Percentiles rank a stretch among this genome's conserved stretches.
These are phyloP conservation scores for Erethizon dorsatum DNA, from an alignment of 2,797 vertebrate genomes.

Conservation along the genomic window DNA sequence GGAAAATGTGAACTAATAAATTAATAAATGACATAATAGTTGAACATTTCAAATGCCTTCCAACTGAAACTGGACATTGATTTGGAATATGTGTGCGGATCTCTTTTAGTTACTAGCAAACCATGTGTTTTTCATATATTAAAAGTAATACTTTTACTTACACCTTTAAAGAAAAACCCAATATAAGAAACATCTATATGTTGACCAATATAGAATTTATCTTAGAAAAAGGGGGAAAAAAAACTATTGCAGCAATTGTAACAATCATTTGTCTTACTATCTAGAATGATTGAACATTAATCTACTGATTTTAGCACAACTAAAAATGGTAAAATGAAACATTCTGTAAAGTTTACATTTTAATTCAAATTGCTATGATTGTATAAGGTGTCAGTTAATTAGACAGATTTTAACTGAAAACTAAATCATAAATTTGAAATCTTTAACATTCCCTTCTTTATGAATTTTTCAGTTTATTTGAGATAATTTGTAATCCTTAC, in stretches of 20 bases:
- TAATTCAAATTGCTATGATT: background rate
- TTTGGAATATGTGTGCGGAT: background rate
- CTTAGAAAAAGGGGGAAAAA: background rate
- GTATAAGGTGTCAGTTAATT: background rate
- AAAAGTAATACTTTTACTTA: background rate
- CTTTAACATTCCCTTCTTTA: background rate
- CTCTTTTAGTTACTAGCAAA: background rate
- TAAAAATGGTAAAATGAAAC: background rate
- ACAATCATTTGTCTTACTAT: background rate
- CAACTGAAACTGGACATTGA: background rate
- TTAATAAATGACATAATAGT: background rate
- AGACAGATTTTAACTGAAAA: background rate
- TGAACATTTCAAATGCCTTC: conserved; percentile 10
- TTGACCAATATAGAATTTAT: background rate
- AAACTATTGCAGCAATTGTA: too few relatives aligned
- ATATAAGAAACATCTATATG: background rate
- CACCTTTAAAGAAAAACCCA: background rate
- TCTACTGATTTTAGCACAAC: background rate
- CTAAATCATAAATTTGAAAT: background rate
- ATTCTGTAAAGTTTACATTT: background rate
- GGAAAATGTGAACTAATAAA: background rate
- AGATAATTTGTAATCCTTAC: background rate
- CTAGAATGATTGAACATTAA: background rate
- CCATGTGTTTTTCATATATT: background rate
- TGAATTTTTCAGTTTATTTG: background rate